These are phyloP conservation scores for Chaetophractus vellerosus DNA, from an alignment of 2,797 vertebrate genomes.

Conservation along the genomic window DNA sequence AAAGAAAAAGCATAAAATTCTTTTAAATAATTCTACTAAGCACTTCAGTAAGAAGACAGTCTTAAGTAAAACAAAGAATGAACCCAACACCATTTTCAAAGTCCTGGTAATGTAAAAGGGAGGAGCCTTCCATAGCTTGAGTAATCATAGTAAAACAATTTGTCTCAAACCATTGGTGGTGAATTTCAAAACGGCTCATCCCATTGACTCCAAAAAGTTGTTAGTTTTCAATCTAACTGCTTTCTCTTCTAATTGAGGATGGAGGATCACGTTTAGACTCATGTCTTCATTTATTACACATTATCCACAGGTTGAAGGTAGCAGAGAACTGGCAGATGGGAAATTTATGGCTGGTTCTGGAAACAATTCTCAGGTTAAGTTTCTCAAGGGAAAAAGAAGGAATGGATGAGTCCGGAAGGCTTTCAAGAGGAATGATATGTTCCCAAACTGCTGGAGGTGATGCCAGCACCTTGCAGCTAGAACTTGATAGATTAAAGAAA, in stretches of 20 bases:
- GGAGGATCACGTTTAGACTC: background rate
- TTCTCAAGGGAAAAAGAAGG: background rate
- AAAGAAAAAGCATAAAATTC: background rate
- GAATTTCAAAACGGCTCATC: background rate
- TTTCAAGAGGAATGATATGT: slow-evolving; percentile 23
- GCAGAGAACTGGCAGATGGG: background rate
- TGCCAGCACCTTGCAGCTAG: slow-evolving; percentile 38
- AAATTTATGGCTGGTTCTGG: background rate
- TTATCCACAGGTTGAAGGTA: background rate
- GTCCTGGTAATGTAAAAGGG: background rate
- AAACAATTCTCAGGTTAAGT: background rate
- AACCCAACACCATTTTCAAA: background rate
- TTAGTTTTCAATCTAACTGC: background rate
- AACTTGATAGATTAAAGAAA: slow-evolving; percentile 77
- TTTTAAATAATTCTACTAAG: slow-evolving; percentile 20
- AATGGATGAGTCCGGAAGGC: background rate
- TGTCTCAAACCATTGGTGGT: background rate
- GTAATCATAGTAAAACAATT: background rate
- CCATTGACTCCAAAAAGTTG: slow-evolving; percentile 14
- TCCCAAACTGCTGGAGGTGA: slow-evolving; percentile 37
- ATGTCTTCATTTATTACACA: background rate
- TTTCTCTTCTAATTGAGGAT: slow-evolving; percentile 4
- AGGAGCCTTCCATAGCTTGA: background rate
- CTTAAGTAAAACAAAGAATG: slow-evolving; percentile 14
- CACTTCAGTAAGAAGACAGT: slow-evolving; percentile 14